Percentiles rank a stretch among this genome's conserved stretches.
These are phyloP conservation scores for Perizoma affinitatum DNA, from an alignment of 2,888 invertebrate species.

Conservation along the genomic window DNA sequence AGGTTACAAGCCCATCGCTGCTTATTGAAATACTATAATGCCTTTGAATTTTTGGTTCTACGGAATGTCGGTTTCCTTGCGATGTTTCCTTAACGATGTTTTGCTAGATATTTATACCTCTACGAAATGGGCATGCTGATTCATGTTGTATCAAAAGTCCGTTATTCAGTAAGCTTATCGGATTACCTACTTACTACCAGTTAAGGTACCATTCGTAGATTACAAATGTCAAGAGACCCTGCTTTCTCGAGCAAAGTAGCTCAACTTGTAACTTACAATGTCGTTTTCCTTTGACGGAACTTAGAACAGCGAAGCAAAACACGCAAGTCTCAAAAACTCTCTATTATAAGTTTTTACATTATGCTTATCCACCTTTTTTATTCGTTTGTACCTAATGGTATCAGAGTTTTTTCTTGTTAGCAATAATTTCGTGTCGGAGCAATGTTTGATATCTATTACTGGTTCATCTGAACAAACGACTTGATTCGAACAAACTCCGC, in stretches of 20 bases:
- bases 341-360: slow-evolving; percentile 21
- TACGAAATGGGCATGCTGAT: background rate
- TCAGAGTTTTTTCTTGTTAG: background rate
- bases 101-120: too few species aligned
- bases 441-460: slow-evolving; percentile 12
- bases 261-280: slow-evolving; percentile 22
- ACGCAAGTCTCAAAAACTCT: slow-evolving; percentile 8
- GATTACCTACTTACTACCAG: slow-evolving; percentile 12
- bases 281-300: slow-evolving; percentile 11
- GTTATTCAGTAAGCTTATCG: slow-evolving; percentile 23
- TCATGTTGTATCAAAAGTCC: slow-evolving; percentile 17
- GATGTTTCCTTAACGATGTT: too few species aligned
- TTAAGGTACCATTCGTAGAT: slow-evolving; percentile 10
- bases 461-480: slow-evolving; percentile 3
- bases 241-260: slow-evolving; percentile 24
- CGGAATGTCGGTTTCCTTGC: too few species aligned
- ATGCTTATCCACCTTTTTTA: background rate
- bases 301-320: slow-evolving; percentile 13
- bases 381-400: background rate
- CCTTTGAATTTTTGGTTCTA: too few species aligned
- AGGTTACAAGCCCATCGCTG: too few species aligned
- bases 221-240: slow-evolving; percentile 25
- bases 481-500: slow-evolving; percentile 12
- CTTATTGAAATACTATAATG: too few species aligned
- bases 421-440: background rate